Evolutionary conservation across 92 coral and sea anemone genomes (phyloP), one percentile per base, ranked within the genome.

Genomic region (Chrysogorgia sp.): DNA sequence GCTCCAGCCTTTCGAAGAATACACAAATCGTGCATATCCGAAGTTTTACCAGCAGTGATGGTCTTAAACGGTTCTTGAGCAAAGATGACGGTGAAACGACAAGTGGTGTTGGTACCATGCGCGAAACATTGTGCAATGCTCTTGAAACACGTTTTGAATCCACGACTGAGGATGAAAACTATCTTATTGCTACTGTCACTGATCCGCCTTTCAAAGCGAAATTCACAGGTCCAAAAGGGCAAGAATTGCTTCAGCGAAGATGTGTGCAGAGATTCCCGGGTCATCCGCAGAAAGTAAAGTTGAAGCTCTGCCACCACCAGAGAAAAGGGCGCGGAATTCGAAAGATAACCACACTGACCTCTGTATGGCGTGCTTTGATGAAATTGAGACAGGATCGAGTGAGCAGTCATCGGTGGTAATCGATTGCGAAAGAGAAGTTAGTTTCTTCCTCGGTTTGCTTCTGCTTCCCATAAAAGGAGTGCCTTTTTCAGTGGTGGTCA

Each of bases 31-130:
- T 29, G 34, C 23, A 32, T 63, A 10, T 63, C 70, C 31, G 45
- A 9, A 14, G 74, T 66, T 34, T 17, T 66, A 17, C 74, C 55
- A 35, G 74, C 74, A 66, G 49, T 66, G 15, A 20, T 13, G 74
- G 32, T n/a, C 28, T 40, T 1, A n/a, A 66, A 43, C 29, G 24
- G 37, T 37, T 66, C 40, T 25, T 66, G 22, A 37, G 7, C 68
- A 66, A 66, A 40, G 52, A 66, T 26, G 74, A 66, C 23, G 74
- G 74, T 1, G 52, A 40, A 35, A 66, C 34, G 40, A 10, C 55
- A 9, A 32, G 45, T 7, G 74, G 74, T 20, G 32, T 66, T 35
- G 45, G 49, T 20, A 66, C 74, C 34, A 66, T 66, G 74, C 63
- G 63, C 24, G 63, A 56, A 9, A 7, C 21, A 23, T 43, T 43